Evolutionary conservation across 2,113 vertebrate genomes (phyloP).

Genomic region (Sturnira hondurensis): DNA sequence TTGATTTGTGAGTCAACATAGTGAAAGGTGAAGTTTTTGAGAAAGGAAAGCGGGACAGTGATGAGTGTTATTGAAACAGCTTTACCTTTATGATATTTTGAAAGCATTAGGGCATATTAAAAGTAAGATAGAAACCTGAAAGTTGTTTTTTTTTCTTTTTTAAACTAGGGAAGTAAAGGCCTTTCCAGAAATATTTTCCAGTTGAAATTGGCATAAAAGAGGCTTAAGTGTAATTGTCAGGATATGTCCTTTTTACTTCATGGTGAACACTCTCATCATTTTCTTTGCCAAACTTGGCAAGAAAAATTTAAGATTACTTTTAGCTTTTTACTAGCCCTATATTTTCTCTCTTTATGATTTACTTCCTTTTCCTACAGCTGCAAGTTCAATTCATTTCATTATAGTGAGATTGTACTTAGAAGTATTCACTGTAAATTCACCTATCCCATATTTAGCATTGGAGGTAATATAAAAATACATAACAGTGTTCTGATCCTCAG

Average conservation of each 20-base stretch:
- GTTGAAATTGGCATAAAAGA: constrained; percentile 6
- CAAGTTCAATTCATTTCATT: neutral
- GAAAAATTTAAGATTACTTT: neutral
- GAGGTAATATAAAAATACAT: neutral
- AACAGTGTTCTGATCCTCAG: neutral
- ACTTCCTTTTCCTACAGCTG: constrained; percentile 11
- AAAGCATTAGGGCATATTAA: neutral
- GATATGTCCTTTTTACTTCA: constrained; percentile 37
- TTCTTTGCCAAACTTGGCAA: constrained; percentile 52
- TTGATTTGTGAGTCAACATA: constrained; percentile 2
- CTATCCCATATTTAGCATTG: neutral
- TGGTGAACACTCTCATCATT: constrained; percentile 14
- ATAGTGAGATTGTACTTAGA: neutral
- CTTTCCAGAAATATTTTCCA: constrained; percentile 45
- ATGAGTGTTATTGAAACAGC: constrained; percentile 1
- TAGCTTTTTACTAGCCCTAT: neutral
- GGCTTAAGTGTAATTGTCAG: constrained; percentile 42
- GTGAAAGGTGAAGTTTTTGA: neutral
- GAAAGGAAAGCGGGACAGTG: neutral
- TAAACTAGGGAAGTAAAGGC: constrained; percentile 19
- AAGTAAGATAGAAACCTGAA: constrained; percentile 15
- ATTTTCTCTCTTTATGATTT: neutral
- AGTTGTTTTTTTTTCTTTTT: neutral
- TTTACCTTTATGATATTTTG: neutral
- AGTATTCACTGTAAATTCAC: neutral